Evolutionary conservation across 2,113 vertebrate species (phyloP).

Genomic region (Cheilinus undulatus): DNA sequence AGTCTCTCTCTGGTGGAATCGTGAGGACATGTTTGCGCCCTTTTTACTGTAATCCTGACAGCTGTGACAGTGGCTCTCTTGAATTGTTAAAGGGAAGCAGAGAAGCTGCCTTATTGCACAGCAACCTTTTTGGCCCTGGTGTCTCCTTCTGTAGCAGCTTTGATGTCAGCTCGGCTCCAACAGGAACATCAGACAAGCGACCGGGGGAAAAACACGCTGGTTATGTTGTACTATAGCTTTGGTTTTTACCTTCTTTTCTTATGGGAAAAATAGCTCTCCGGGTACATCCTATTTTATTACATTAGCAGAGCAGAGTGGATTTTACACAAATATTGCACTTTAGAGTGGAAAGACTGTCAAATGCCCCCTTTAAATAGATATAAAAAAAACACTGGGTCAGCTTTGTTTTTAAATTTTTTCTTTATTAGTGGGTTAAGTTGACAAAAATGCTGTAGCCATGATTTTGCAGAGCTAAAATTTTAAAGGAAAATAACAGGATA

Average conservation of each 20-base stretch:
- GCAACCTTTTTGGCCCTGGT: not conserved
- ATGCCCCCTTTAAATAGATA: slow-evolving; percentile 5
- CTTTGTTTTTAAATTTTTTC: too few relatives aligned
- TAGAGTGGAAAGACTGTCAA: slow-evolving; percentile 11
- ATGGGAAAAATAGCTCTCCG: too few relatives aligned
- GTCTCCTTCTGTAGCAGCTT: slow-evolving; percentile 13
- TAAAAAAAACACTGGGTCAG: too few relatives aligned
- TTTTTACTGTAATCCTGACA: slow-evolving; percentile 7
- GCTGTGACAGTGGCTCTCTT: not conserved
- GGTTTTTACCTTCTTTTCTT: slow-evolving; percentile 6
- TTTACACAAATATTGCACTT: not conserved
- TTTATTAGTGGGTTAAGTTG: too few relatives aligned
- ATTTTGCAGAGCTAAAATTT: not conserved
- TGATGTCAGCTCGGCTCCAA: not conserved
- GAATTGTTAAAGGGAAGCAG: slow-evolving; percentile 9
- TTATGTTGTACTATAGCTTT: slow-evolving; percentile 17
- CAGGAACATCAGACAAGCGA: slow-evolving; percentile 6
- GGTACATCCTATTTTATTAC: not conserved
- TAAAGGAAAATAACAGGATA: not conserved
- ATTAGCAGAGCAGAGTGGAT: not conserved
- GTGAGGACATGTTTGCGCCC: not conserved
- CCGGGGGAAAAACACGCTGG: not conserved
- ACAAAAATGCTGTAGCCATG: too few relatives aligned
- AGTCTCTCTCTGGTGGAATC: not conserved
- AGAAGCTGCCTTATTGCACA: not conserved